Evolutionary conservation across 2,888 invertebrate species (phyloP), one percentile per base, ranked within the genome.

Genomic region (Apodemia zela): DNA sequence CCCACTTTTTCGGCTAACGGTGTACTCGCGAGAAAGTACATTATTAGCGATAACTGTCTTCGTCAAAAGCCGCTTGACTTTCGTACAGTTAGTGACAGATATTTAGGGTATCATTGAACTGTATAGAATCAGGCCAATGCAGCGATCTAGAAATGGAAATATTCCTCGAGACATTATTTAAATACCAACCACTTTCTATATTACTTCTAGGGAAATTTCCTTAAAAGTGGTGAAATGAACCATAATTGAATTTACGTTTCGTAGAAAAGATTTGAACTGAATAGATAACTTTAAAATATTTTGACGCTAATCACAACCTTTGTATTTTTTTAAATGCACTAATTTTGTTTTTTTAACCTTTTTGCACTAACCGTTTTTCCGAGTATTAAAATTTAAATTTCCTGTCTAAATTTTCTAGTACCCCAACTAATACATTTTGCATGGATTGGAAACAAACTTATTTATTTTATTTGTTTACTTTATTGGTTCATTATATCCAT

Each of bases 1-100:
- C 84, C 89, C 86, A 86, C 82, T 82, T 89, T 89, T 87, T 73
- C 54, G 85, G 82, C 66, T 91, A 91, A 89, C 90, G 90, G 84
- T 78, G 66, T 64, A 70, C 62, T 45, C 60, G 42, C 75, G 80
- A 81, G 84, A 87, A 87, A 88, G 87, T 87, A 82, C 80, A 79
- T 84, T 87, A 90, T 89, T 88, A 88, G 86, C 78, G 76, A 78
- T 86, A 87, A 87, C 87, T 82, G 87, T 84, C 76, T 75, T 81
- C 81, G 54, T 60, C 60, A 78, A 83, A 84, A 75, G 76, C 72
- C 77, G 77, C 71, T 77, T 62, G 57, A 58, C 57, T 58, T 57
- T 57, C 54, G 63, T 47, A 35, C 59, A 45, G 60, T 45, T 47
- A 60, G 60, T 59, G 45, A 59, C 29, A 58, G 33, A 59, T 47